Evolutionary conservation across 2,888 invertebrate species (phyloP), one percentile per base, ranked within the genome.

Genomic region (Aradus depressus): DNA sequence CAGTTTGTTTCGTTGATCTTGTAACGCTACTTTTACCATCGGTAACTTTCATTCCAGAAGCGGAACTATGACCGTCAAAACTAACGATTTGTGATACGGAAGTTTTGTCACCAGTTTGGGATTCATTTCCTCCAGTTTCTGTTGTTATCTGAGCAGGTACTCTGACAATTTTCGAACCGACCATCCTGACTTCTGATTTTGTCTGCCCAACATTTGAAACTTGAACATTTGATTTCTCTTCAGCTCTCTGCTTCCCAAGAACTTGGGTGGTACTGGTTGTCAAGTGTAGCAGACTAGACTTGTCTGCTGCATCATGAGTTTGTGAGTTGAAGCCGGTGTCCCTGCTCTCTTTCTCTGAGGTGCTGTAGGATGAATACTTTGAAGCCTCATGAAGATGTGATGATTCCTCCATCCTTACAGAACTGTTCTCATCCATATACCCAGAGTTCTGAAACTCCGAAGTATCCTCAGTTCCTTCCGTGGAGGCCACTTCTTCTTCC

Each of bases 111-210:
- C 5, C 4, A 4, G 16, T 18, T 5, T 4, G 5, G 12, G 1
- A 26, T 41, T 14, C 41, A 41, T 41, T 18, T 2, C 23, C 26
- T 25, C 41, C 41, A 25, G 25, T 25, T 14, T 41, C 41, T 41
- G 39, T 35, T 10, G 47, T 25, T n/a, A 34, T 35, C 26, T 41
- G 25, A 18, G 51, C 25, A 35, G 43, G 43, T 34, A 43, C 42
- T 34, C 35, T 50, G 1, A 35, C 35, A 16, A 42, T 25, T 34
- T 43, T 35, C n/a, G 50, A 42, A 43, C 35, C 35, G 8, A 42
- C 26, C 35, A 42, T 16, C 10, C 26, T 50, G 2, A 43, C 43
- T 14, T 35, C 39, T 21, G 43, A 43, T 16, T 41, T 50, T 12
- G 42, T 31, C n/a, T n/a, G n/a, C 32, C 47, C 47, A 22, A 25